Conservation (phyloP, 2,797 vertebrate species). For the Amphiprion clarkii region DNA sequence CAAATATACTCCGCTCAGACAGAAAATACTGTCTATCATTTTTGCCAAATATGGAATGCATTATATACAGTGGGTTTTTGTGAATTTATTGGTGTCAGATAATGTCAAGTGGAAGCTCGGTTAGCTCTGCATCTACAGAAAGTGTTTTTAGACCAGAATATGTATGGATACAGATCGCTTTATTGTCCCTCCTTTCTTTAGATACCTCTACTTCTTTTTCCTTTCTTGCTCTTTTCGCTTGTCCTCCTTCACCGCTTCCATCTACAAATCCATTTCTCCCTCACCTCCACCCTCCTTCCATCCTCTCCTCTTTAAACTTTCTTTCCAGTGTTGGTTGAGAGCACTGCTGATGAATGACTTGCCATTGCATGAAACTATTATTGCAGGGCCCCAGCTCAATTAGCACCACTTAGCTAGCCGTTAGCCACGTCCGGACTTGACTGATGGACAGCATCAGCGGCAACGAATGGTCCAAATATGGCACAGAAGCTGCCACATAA, state of each 20-base stretch:
- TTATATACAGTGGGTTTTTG: neutral
- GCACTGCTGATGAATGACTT: constrained; percentile 54
- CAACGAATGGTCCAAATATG: constrained; percentile 29
- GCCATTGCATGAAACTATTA: constrained; percentile 44
- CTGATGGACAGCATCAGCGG: constrained; percentile 50
- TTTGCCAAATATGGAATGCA: neutral
- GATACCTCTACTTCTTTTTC: neutral
- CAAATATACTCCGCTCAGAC: neutral
- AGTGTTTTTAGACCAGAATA: too few species aligned
- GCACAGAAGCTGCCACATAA: constrained; percentile 6
- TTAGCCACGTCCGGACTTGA: constrained; percentile 61
- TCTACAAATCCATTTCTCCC: neutral
- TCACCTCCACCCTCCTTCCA: neutral
- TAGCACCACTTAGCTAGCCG: constrained; percentile 70
- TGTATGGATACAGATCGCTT: too few species aligned
- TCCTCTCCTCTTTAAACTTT: neutral
- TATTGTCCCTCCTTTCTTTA: neutral
- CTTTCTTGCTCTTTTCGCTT: neutral
- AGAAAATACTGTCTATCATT: neutral
- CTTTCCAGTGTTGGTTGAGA: constrained; percentile 16
- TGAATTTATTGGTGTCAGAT: neutral
- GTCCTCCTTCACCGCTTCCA: neutral
- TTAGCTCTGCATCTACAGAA: too few species aligned
- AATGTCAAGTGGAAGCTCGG: neutral
- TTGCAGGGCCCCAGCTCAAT: constrained; percentile 59